Percentiles rank a stretch among this genome's conserved stretches.
Conservation (phyloP, 2,888 invertebrate species). For the Rhingia campestris region DNA sequence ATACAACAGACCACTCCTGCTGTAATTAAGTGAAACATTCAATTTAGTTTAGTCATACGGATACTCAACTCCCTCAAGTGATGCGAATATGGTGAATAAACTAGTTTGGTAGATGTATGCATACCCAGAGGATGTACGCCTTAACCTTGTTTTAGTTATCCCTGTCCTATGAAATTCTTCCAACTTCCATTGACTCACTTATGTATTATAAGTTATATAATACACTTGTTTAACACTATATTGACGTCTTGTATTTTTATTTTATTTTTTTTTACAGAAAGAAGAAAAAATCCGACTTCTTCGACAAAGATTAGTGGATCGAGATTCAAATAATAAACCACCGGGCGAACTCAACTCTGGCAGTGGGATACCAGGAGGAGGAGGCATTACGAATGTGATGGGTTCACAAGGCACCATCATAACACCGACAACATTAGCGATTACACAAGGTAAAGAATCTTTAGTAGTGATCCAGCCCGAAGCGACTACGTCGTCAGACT, state of each 20-base stretch:
- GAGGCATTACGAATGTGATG: conserved; percentile 77
- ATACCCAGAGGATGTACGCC: too few relatives aligned
- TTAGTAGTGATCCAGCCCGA: conserved; percentile 88
- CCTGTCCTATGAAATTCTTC: too few relatives aligned
- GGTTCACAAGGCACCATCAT: conserved; percentile 82
- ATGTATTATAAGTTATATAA: neutral
- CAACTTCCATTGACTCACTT: neutral
- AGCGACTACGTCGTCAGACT: conserved; percentile 86
- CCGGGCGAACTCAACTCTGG: conserved; percentile 80
- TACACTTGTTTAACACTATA: conserved; percentile 78
- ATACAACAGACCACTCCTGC: too few relatives aligned
- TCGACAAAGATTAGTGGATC: conserved; percentile 91
- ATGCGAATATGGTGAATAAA: too few relatives aligned
- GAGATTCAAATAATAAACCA: conserved; percentile 85
- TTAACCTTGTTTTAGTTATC: too few relatives aligned
- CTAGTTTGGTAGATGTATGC: too few relatives aligned
- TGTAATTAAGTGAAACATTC: too few relatives aligned
- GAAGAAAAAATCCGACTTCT: conserved; percentile 93
- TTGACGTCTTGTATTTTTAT: conserved; percentile 72
- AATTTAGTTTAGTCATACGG: too few relatives aligned
- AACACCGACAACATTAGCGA: conserved; percentile 88
- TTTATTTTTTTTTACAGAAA: conserved; percentile 86
- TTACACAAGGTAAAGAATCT: conserved; percentile 84
- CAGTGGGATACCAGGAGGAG: conserved; percentile 58
- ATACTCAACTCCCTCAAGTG: too few relatives aligned